Conservation (phyloP, 2,888 invertebrate genomes). For the Epinotia ramella region DNA sequence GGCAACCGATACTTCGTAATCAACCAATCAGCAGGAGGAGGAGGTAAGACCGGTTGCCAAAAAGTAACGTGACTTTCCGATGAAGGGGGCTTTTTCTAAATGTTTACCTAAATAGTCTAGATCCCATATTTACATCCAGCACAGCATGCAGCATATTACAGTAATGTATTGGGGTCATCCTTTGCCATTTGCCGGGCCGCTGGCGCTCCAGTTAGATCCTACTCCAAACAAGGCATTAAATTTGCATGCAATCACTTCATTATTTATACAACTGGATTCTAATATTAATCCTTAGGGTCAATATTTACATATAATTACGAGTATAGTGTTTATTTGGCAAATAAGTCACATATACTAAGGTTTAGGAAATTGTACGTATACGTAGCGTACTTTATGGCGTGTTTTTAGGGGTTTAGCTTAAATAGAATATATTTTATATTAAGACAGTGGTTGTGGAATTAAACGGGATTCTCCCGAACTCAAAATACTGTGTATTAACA, state of each 20-base stretch:
- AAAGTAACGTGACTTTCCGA: too few species aligned
- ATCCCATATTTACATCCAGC: slow-evolving; percentile 5
- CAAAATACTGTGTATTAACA: too few species aligned
- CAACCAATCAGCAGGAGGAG: background rate
- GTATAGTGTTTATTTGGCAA: slow-evolving; percentile 19
- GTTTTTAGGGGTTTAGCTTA: too few species aligned
- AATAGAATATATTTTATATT: too few species aligned
- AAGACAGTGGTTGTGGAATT: too few species aligned
- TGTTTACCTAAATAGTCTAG: too few species aligned
- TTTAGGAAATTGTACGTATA: too few species aligned
- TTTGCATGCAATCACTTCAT: slow-evolving; percentile 36
- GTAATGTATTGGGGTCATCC: slow-evolving; percentile 33
- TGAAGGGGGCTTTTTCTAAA: too few species aligned
- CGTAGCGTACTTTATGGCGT: too few species aligned
- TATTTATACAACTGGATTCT: slow-evolving; percentile 22
- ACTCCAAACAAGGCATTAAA: slow-evolving; percentile 27
- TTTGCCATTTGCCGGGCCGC: slow-evolving; percentile 18
- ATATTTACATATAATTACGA: slow-evolving; percentile 20
- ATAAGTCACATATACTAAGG: background rate
- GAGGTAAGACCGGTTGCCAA: too few species aligned
- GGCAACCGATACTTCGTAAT: background rate
- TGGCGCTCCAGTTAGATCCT: slow-evolving; percentile 30
- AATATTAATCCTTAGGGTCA: slow-evolving; percentile 22
- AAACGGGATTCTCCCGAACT: too few species aligned
- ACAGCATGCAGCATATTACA: slow-evolving; percentile 1